Conservation (phyloP, 1,140 invertebrate genomes). For the Saccostrea cuccullata region DNA sequence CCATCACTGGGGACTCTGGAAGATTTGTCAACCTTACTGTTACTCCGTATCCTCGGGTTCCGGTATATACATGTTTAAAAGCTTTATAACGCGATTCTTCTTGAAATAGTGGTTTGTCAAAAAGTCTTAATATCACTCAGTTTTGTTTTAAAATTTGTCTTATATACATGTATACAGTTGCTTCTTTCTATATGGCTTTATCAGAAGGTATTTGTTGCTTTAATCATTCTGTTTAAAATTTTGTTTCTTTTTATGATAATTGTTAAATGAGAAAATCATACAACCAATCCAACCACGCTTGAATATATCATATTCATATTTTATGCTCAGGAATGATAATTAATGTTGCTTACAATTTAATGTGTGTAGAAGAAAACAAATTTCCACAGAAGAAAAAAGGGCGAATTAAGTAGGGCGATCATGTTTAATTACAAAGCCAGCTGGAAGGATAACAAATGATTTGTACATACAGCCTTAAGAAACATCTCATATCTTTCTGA, state of each 20-base stretch:
- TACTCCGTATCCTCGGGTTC: not conserved
- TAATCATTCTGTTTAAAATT: no score
- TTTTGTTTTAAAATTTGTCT: no score
- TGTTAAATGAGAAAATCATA: no score
- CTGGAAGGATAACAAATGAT: constrained; percentile 1
- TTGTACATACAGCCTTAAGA: not conserved
- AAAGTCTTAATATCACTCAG: no score
- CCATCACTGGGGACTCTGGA: constrained; percentile 7
- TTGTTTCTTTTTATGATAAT: no score
- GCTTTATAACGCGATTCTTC: no score
- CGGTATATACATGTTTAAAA: not conserved
- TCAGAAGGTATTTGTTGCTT: no score
- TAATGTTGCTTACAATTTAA: not conserved
- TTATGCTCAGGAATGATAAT: not conserved
- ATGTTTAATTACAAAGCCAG: not conserved
- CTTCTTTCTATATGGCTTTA: no score
- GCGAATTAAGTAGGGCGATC: not conserved
- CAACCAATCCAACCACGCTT: no score
- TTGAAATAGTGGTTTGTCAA: no score
- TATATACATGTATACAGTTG: no score
- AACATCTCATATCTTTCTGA: not conserved
- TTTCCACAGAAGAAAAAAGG: not conserved
- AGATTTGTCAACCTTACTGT: not conserved
- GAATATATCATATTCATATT: not conserved
- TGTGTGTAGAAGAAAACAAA: not conserved